These are phyloP conservation scores for Oncorhynchus gorbuscha DNA, from an alignment of 2,113 vertebrate genomes.

Conservation along the genomic window DNA sequence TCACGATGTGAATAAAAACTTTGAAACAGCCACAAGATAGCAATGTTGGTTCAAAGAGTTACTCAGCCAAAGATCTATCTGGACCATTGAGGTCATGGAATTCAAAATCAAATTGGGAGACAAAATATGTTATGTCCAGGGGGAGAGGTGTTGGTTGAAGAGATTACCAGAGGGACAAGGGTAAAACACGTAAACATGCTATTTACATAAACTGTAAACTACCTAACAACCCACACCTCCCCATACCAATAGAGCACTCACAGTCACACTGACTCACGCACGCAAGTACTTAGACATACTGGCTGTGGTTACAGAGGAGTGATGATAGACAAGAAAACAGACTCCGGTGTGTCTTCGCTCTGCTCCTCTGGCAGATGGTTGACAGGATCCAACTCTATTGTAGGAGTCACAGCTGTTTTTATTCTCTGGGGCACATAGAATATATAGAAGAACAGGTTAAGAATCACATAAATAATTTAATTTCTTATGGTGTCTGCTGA, in stretches of 20 bases:
- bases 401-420: conserved; percentile 51
- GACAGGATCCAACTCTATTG: conserved; percentile 48
- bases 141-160: background rate
- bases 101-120: too few species aligned
- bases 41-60: too few species aligned
- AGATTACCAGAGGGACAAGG: background rate
- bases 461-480: too few species aligned
- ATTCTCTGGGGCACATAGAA: conserved; percentile 55
- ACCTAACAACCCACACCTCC: background rate
- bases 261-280: conserved; percentile 3
- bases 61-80: too few species aligned
- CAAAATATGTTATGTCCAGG: too few species aligned
- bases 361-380: conserved; percentile 42
- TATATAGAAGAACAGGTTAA: background rate
- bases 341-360: conserved; percentile 12
- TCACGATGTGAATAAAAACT: too few species aligned
- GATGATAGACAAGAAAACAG: conserved; percentile 31
- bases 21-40: too few species aligned
- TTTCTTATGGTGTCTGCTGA: too few species aligned
- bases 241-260: background rate
- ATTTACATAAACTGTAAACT: background rate
- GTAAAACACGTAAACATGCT: background rate
- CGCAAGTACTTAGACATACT: background rate
- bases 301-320: conserved; percentile 5
- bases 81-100: too few species aligned